These are phyloP conservation scores for Pristiophorus japonicus DNA, from an alignment of 2,113 vertebrate species.

Conservation along the genomic window DNA sequence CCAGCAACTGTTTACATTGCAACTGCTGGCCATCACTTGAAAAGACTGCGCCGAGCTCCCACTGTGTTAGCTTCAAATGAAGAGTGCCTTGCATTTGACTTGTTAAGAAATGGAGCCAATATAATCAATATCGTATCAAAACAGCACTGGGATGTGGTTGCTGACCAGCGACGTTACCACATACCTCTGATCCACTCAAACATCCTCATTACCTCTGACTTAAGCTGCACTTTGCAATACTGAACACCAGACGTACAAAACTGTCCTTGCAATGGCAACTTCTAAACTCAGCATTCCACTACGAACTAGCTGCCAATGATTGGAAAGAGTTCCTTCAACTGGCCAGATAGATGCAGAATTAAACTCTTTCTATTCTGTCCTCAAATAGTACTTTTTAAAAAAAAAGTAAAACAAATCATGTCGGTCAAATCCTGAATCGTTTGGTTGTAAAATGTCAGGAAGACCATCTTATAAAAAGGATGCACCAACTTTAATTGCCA, in stretches of 20 bases:
- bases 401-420: neutral
- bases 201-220: neutral
- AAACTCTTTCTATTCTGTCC: too few relatives aligned
- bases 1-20: conserved; percentile 1
- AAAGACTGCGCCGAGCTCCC: neutral
- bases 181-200: neutral
- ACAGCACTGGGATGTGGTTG: neutral
- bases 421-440: neutral
- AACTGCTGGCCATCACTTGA: neutral
- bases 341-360: neutral
- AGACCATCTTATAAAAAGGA: neutral
- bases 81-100: neutral
- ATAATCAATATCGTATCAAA: neutral
- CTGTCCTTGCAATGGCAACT: neutral
- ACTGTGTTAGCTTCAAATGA: neutral
- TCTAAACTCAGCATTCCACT: neutral
- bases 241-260: neutral
- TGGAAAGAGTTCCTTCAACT: neutral
- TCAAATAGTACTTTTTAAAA: neutral
- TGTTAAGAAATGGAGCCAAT: neutral
- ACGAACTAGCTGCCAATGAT: neutral
- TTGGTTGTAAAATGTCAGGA: neutral
- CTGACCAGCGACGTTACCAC: neutral
- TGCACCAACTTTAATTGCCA: neutral
- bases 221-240: neutral